Evolutionary conservation across 1,140 invertebrate species (phyloP).

Genomic region (honey bee (Apis mellifera)): Amel_HAv3.1 CM009933.2:12172501-12173000

Average conservation of each 20-base stretch:
- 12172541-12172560: neutral
- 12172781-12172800: neutral
- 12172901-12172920: slow-evolving; percentile 42
- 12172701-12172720: neutral
- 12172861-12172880: slow-evolving; percentile 52
- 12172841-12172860: slow-evolving; percentile 41
- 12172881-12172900: slow-evolving; percentile 40
- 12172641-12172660: neutral
- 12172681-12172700: neutral
- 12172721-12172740: neutral
- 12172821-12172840: slow-evolving; percentile 2
- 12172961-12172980: slow-evolving; percentile 51
- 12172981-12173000: slow-evolving; percentile 37
- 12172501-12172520: neutral
- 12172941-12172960: slow-evolving; percentile 38
- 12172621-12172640: neutral
- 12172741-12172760: neutral
- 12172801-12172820: neutral
- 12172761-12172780: neutral
- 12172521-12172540: neutral
- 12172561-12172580: neutral
- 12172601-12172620: neutral
- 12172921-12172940: slow-evolving; percentile 9
- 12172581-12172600: neutral
- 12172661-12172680: neutral